Conservation (phyloP, 2,113 vertebrate species). For the Plecotus auritus region DNA sequence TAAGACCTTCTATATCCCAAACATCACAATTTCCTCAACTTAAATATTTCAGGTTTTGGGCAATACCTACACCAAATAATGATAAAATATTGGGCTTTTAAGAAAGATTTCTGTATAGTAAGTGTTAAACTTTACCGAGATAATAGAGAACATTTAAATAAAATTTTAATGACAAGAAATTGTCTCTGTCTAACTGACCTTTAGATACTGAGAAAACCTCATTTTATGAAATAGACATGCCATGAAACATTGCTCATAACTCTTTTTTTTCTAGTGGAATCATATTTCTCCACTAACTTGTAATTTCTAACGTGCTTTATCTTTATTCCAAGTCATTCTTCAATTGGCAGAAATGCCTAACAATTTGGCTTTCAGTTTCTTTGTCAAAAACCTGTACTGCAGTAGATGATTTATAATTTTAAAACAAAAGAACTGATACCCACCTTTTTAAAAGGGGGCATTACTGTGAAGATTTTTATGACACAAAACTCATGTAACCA, state of each 20-base stretch:
- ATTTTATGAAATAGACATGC: constrained; percentile 1
- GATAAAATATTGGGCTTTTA: neutral
- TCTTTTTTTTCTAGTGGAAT: constrained; percentile 46
- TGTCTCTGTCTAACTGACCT: neutral
- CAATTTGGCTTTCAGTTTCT: constrained; percentile 16
- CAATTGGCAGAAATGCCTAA: neutral
- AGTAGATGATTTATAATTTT: constrained; percentile 34
- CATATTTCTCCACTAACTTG: constrained; percentile 22
- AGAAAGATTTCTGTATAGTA: neutral
- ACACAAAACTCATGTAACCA: neutral
- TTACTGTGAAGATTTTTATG: constrained; percentile 24
- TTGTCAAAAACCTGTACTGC: neutral
- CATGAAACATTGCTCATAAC: constrained; percentile 16
- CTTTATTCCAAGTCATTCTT: constrained; percentile 20
- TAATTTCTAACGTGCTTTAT: constrained; percentile 39
- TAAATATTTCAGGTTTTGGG: neutral
- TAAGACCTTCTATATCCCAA: neutral
- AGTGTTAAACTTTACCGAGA: neutral
- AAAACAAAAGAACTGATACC: neutral
- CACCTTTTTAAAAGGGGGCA: neutral
- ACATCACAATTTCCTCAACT: neutral
- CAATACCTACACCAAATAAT: neutral
- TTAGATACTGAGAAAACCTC: constrained; percentile 20
- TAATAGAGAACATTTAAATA: neutral
- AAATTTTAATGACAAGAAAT: constrained; percentile 23